Percentiles rank a stretch among this genome's conserved stretches.
Evolutionary conservation across 2,888 invertebrate species (phyloP).

Genomic region (Tanaodytes sp.): DNA sequence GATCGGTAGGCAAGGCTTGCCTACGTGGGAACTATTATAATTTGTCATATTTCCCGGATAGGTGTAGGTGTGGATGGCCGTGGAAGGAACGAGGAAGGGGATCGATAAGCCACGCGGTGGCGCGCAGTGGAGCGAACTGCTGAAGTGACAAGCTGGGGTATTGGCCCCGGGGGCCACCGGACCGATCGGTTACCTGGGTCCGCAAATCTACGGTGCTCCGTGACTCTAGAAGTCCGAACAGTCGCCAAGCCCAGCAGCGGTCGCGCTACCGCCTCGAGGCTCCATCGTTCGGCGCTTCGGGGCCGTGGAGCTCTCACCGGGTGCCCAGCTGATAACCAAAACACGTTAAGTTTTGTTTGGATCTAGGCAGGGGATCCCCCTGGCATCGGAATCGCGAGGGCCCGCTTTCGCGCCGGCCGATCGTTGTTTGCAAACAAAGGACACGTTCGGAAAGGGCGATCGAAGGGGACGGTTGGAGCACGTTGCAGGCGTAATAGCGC

Average conservation of each 20-base stretch:
- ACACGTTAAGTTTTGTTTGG: too few species aligned
- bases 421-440: constrained; percentile 21
- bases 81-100: constrained; percentile 60
- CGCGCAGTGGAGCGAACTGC: constrained; percentile 14
- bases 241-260: constrained; percentile 7
- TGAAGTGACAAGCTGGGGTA: too few species aligned
- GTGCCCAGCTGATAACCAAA: not conserved
- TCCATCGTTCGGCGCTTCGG: not conserved
- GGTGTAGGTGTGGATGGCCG: constrained; percentile 28
- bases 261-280: constrained; percentile 7
- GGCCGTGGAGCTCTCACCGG: not conserved
- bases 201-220: too few species aligned
- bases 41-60: constrained; percentile 20
- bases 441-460: constrained; percentile 4
- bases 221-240: constrained; percentile 12
- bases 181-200: too few species aligned
- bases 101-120: constrained; percentile 68
- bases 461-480: not conserved
- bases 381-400: constrained; percentile 3
- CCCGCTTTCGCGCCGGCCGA: not conserved
- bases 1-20: not conserved
- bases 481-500: constrained; percentile 6
- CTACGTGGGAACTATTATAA: constrained; percentile 12
- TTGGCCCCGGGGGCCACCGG: too few species aligned
- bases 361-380: not conserved